Base-by-base conservation (phyloP, 2,797 vertebrate species). In the Gobio occitaniae region DNA sequence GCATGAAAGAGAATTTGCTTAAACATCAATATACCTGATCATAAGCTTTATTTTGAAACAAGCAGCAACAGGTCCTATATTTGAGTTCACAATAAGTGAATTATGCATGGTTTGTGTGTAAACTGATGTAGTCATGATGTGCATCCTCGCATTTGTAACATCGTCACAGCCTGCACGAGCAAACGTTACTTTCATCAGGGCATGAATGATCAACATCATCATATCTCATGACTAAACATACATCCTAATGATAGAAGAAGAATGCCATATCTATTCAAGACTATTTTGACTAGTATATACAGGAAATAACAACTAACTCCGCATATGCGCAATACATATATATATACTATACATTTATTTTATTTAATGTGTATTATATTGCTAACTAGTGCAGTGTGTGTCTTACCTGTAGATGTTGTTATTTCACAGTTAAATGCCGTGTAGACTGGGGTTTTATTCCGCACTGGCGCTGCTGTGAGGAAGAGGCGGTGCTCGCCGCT, bases 401-500 rank as follows among this genome's bases (percentile, higher is more conserved):
- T 47, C 88, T 90, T 78, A 89, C 87, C 89, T 90, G 66, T 61
- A 50, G 52, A 19, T 50, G 85, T 68, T 32, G 59, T 47, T 52
- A 4, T 65, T 36, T 54, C 32, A 25, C 50, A 36, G 85, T 32
- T 44, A 41, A 82, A 82, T 9, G 54, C 13, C 56, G 19, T 54
- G 75, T 44, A 75, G 54, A 21, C 13, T 48, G 12, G 69, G 32
- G 61, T 8, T 41, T 16, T 25, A 78, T 78, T 91, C 91, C 84
- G 92, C 92, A 89, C 92, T 88, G 91, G 87, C 91, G 89, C 32
- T 48, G 89, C 38, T 48, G 89, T 6, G 6, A 16, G 71, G 54
- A 12, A 44, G n/a, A 32, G 81, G 44, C 84, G 52, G 12, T 70
- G 32, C 72, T 11, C 70, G 32, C 79, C 3, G 17, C 90, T 95